Base-by-base conservation (phyloP, 1,140 invertebrate genomes). In the Apis laboriosa region DNA sequence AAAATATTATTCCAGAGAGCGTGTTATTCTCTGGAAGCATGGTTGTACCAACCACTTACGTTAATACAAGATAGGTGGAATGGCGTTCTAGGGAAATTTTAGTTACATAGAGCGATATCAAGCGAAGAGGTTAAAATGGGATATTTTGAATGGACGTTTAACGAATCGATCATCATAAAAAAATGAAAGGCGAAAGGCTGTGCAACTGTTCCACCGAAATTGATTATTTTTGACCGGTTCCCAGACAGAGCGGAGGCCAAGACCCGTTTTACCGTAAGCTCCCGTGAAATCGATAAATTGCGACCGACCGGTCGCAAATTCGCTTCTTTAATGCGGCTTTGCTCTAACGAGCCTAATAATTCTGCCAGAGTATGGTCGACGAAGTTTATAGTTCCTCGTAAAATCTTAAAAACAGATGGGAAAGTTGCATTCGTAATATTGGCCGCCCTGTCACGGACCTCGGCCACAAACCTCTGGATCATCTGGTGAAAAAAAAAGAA, bases 311-410 rank as follows among this genome's bases (percentile, higher is more conserved):
- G 21, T 80, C 79, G 71, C 79, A 80, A 80, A 80, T 80, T 80
- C 53, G 79, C 79, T 80, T 80, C 79, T 80, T 80, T 80, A 80
- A 75, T 75, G 71, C 79, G 71, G 71, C 71, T 80, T 72, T 63
- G 68, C 78, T 55, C 78, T 80, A 80, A 80, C 78, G 78, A 80
- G 78, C 70, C 61, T 49, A 58, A 80, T 80, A 80, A 80, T 53
- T 75, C 71, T 66, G 34, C 51, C 60, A 21, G 24, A 15, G 53
- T 66, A 74, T 55, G 70, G 70, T n/a, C 61, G 21, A 17, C 17
- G 53, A 66, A 24, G 71, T 74, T 80, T 80, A 74, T 53, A 63
- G 61, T 64, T 49, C 28, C 51, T 53, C n/a, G 61, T 74, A 74
- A 80, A 80, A 56, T 53, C 24, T 61, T 72, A 43, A 74, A 66